These are phyloP conservation scores for Bujurquina vittata DNA, from an alignment of 2,113 vertebrate species.

Conservation along the genomic window DNA sequence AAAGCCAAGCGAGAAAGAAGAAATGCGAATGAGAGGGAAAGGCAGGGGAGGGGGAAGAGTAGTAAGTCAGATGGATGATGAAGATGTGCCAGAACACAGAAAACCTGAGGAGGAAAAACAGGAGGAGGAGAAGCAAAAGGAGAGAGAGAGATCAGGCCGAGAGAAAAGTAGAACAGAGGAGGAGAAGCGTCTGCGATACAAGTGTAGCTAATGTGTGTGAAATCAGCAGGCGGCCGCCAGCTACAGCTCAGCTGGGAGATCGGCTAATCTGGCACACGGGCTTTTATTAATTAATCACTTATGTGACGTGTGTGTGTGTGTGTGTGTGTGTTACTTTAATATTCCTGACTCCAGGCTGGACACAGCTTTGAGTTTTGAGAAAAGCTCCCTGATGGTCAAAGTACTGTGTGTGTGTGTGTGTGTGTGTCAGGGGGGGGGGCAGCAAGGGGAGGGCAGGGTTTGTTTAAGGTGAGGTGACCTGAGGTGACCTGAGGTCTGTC, in stretches of 20 bases:
- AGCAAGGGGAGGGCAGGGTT: too few species aligned
- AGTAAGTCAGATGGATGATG: background rate
- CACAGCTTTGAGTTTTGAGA: background rate
- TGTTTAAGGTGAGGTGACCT: too few species aligned
- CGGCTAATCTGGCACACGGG: constrained; percentile 33
- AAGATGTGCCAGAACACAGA: background rate
- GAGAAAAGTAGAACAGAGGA: constrained; percentile 41
- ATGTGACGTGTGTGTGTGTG: background rate
- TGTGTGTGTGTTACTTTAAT: background rate
- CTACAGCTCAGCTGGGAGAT: constrained; percentile 40
- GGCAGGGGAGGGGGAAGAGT: background rate
- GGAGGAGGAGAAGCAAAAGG: rapidly evolving
- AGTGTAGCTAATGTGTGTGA: constrained; percentile 59
- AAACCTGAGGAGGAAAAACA: background rate
- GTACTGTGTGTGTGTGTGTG: too few species aligned
- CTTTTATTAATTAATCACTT: constrained; percentile 59
- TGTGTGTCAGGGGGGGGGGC: too few species aligned
- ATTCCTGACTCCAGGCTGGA: constrained; percentile 38
- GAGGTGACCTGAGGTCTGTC: too few species aligned
- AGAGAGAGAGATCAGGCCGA: background rate
- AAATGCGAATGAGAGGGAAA: background rate
- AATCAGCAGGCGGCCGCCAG: constrained; percentile 43
- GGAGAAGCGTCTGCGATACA: constrained; percentile 33
- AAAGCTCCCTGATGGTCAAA: background rate
- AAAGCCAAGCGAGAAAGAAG: background rate